Evolutionary conservation across 2,888 invertebrate genomes (phyloP).

Genomic region (Cheilosia scutellata): DNA sequence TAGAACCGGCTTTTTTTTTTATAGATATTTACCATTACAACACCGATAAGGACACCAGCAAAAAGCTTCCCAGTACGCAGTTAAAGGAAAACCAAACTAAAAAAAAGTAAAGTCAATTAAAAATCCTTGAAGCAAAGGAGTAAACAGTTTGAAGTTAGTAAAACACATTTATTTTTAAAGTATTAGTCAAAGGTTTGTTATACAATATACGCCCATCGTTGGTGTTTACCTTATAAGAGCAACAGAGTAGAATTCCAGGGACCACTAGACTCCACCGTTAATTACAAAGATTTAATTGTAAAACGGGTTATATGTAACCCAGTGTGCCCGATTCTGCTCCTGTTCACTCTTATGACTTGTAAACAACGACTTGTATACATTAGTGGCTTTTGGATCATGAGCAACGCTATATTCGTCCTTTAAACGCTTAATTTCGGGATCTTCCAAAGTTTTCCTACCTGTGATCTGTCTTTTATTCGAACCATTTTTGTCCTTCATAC

Average conservation of each 20-base stretch:
- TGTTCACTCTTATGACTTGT: constrained; percentile 95
- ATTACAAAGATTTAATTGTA: constrained; percentile 87
- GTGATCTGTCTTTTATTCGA: constrained; percentile 79
- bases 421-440: constrained; percentile 91
- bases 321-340: constrained; percentile 95
- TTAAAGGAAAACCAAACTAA: no score
- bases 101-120: background rate
- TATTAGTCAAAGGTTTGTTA: background rate
- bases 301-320: constrained; percentile 99
- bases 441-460: constrained; percentile 83
- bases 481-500: constrained; percentile 63
- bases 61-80: no score
- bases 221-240: constrained; percentile 8
- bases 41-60: no score
- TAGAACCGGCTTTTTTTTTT: no score
- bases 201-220: no score
- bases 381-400: constrained; percentile 94
- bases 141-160: background rate
- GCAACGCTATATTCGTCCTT: constrained; percentile 94
- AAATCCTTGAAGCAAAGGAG: background rate
- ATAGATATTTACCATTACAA: no score
- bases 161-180: background rate
- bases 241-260: constrained; percentile 5
- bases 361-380: constrained; percentile 97
- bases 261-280: constrained; percentile 1